Percentiles rank a stretch among this genome's conserved stretches.
These are phyloP conservation scores for Zaprionus ornatus DNA, from an alignment of 1,140 invertebrate genomes.

Conservation along the genomic window DNA sequence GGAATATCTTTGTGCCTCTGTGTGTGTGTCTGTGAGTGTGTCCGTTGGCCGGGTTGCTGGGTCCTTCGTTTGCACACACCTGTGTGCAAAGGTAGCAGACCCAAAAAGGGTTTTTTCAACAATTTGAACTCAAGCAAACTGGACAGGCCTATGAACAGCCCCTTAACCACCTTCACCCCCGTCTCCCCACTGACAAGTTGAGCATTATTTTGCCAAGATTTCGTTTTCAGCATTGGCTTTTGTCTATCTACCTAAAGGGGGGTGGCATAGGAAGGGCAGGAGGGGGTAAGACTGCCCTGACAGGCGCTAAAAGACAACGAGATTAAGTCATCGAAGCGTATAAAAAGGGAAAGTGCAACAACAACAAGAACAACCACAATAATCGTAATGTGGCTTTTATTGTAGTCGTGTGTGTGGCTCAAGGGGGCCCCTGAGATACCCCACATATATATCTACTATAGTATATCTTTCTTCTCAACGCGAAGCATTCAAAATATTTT, in stretches of 20 bases:
- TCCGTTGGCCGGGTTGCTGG: neutral
- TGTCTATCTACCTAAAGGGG: constrained; percentile 21
- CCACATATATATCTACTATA: neutral
- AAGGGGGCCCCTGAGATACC: neutral
- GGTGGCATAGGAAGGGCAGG: neutral
- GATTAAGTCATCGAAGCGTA: constrained; percentile 76
- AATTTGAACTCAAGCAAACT: constrained; percentile 6
- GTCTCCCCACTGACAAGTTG: constrained; percentile 22
- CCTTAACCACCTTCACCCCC: neutral
- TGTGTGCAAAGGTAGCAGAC: constrained; percentile 52
- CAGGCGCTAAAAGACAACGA: constrained; percentile 72
- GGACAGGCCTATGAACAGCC: constrained; percentile 16
- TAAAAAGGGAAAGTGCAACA: constrained; percentile 47
- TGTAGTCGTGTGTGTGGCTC: constrained; percentile 16
- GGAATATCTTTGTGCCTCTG: neutral
- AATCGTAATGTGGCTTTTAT: constrained; percentile 61
- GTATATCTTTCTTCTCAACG: constrained; percentile 2
- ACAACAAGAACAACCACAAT: constrained; percentile 39
- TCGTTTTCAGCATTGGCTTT: constrained; percentile 41
- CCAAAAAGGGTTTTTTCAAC: constrained; percentile 52
- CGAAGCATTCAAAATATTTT: constrained; percentile 65
- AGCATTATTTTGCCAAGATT: constrained; percentile 55
- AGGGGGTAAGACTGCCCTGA: constrained; percentile 33
- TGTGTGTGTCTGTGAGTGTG: neutral
- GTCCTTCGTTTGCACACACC: neutral